phyloP scores from a whole-genome alignment of 1,140 invertebrate species.

The Anadara kagoshimensis region DNA sequence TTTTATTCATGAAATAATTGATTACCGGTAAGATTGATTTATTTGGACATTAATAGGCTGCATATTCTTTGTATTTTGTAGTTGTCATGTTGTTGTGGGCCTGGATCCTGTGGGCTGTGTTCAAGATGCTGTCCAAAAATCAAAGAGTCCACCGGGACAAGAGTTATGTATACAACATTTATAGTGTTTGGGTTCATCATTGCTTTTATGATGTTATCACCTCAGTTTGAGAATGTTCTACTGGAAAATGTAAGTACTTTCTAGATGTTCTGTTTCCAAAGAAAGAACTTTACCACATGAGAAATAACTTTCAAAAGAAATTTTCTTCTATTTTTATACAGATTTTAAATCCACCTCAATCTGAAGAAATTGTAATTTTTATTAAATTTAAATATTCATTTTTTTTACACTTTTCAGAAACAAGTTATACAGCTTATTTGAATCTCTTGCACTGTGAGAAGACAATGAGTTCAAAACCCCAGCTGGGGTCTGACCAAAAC shows the following conservation, averaged over 20 bases:
- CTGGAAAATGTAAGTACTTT: constrained; percentile 69
- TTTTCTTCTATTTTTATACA: background rate
- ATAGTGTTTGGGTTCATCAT: constrained; percentile 71
- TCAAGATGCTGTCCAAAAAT: constrained; percentile 71
- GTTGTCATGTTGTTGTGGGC: constrained; percentile 75
- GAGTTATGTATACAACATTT: constrained; percentile 74
- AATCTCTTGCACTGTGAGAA: too few relatives aligned
- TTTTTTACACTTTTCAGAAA: too few relatives aligned
- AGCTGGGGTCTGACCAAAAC: too few relatives aligned
- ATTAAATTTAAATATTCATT: background rate
- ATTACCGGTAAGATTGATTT: too few relatives aligned
- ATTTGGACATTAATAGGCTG: too few relatives aligned
- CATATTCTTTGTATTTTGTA: constrained; percentile 57
- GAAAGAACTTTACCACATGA: background rate
- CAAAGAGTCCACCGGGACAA: constrained; percentile 74
- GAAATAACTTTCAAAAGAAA: background rate
- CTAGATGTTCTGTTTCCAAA: background rate
- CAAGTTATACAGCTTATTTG: too few relatives aligned
- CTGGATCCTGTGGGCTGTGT: constrained; percentile 73
- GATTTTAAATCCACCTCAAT: background rate
- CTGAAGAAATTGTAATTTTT: background rate
- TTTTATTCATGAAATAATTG: too few relatives aligned
- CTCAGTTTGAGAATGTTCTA: constrained; percentile 68
- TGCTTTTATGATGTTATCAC: constrained; percentile 74
- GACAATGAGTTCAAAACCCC: too few relatives aligned